Conservation (phyloP, 37 sponge, comb jelly and placozoan species). For the Mnemiopsis leidyi region DNA sequence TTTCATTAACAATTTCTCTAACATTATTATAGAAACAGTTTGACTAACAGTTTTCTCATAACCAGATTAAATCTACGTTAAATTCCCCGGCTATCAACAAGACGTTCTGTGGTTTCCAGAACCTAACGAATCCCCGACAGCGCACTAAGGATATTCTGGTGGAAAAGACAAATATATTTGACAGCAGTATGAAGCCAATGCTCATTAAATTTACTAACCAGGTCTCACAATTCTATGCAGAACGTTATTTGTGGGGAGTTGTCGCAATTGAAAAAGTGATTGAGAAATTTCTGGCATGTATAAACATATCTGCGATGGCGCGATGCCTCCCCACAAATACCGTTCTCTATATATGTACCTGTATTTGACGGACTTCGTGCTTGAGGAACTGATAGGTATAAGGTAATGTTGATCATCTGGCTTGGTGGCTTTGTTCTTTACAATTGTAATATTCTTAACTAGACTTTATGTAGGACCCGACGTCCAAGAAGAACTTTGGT, state of each 20-base stretch:
- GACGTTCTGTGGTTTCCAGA: neutral
- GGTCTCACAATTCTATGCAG: too few relatives aligned
- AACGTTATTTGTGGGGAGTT: too few relatives aligned
- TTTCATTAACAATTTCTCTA: too few relatives aligned
- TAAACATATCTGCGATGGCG: too few relatives aligned
- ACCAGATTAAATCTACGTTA: neutral
- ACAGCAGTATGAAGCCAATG: constrained; percentile 40
- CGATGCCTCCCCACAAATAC: too few relatives aligned
- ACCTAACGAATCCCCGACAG: neutral
- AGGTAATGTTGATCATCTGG: too few relatives aligned
- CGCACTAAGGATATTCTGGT: neutral
- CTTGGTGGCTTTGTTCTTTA: too few relatives aligned
- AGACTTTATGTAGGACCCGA: neutral
- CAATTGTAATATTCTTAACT: neutral
- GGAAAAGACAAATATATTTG: constrained; percentile 3
- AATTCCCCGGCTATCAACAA: neutral
- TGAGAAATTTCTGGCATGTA: too few relatives aligned
- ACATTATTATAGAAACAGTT: neutral
- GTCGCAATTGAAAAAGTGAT: too few relatives aligned
- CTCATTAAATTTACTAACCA: neutral
- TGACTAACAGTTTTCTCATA: neutral
- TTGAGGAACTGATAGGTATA: too few relatives aligned
- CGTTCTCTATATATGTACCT: too few relatives aligned
- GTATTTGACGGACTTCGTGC: too few relatives aligned
- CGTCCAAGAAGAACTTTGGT: neutral